These are phyloP conservation scores for Sacculina carcini DNA, from an alignment of 2,888 invertebrate species.

Conservation along the genomic window DNA sequence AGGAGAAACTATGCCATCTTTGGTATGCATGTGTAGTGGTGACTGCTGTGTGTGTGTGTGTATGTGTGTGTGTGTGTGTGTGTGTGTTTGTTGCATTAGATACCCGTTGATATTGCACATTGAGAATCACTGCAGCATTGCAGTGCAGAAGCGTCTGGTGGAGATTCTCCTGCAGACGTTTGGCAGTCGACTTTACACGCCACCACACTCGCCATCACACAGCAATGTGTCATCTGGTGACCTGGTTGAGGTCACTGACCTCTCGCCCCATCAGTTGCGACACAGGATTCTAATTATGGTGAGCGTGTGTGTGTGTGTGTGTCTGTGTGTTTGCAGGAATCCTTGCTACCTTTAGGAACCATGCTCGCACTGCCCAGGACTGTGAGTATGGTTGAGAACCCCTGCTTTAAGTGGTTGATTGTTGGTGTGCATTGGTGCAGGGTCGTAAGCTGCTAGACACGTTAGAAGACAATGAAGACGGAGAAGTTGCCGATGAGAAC, in stretches of 20 bases:
- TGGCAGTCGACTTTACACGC: conserved; percentile 16
- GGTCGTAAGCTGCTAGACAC: conserved; percentile 24
- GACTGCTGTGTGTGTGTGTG: too few species aligned
- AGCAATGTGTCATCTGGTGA: too few species aligned
- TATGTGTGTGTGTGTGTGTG: neutral
- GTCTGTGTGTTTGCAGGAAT: too few species aligned
- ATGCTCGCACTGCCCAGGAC: too few species aligned
- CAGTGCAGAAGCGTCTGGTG: conserved; percentile 20
- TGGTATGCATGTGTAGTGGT: too few species aligned
- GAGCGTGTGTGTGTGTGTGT: conserved; percentile 5
- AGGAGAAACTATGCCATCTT: too few species aligned
- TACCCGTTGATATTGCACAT: conserved; percentile 22
- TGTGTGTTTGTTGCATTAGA: conserved; percentile 9
- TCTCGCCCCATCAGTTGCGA: conserved; percentile 21
- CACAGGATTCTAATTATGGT: conserved; percentile 23
- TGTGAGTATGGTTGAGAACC: too few species aligned
- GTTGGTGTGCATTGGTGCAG: conserved; percentile 19
- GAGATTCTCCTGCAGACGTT: conserved; percentile 19
- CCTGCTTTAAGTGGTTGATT: too few species aligned
- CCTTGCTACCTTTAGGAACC: too few species aligned
- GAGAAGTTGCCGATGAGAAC: conserved; percentile 28
- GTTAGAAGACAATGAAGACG: conserved; percentile 21
- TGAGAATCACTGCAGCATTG: conserved; percentile 18
- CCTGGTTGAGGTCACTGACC: conserved; percentile 13
- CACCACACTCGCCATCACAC: conserved; percentile 9